A percentile compares a stretch with the other conserved stretches of the same genome.
Evolutionary conservation across 2,888 invertebrate genomes (phyloP).

Genomic region (Urechis unicinctus): DNA sequence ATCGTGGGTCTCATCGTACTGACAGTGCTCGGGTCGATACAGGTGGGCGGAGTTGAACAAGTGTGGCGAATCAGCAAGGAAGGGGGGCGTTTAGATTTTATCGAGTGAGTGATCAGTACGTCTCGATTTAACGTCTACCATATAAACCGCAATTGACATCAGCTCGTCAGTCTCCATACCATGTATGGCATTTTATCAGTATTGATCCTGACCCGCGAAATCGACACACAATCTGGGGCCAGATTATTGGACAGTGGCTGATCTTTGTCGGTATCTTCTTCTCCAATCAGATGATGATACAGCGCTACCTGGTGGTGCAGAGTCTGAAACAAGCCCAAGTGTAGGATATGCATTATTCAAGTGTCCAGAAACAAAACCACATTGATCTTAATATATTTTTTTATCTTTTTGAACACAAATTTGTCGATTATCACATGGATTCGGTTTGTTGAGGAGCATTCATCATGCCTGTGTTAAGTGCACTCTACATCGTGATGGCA

Average conservation of each 20-base stretch:
- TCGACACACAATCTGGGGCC: slow-evolving; percentile 81
- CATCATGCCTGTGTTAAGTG: slow-evolving; percentile 1
- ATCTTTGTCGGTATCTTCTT: slow-evolving; percentile 56
- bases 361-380: background rate
- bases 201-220: slow-evolving; percentile 7
- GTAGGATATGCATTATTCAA: background rate
- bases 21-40: slow-evolving; percentile 36
- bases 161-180: too few species aligned
- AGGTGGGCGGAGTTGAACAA: slow-evolving; percentile 33
- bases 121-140: too few species aligned
- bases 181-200: too few species aligned
- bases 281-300: slow-evolving; percentile 87
- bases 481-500: slow-evolving; percentile 1
- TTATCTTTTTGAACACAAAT: background rate
- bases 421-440: background rate
- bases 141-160: background rate
- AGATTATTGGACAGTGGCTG: slow-evolving; percentile 70
- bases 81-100: slow-evolving; percentile 34
- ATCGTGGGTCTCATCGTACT: slow-evolving; percentile 17
- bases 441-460: slow-evolving; percentile 12
- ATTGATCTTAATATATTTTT: background rate
- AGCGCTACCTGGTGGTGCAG: slow-evolving; percentile 82
- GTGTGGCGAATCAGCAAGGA: slow-evolving; percentile 32
- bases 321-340: slow-evolving; percentile 64
- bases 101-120: slow-evolving; percentile 26